Conservation (phyloP, 2,113 vertebrate species). For the Pao palembangensis region DNA sequence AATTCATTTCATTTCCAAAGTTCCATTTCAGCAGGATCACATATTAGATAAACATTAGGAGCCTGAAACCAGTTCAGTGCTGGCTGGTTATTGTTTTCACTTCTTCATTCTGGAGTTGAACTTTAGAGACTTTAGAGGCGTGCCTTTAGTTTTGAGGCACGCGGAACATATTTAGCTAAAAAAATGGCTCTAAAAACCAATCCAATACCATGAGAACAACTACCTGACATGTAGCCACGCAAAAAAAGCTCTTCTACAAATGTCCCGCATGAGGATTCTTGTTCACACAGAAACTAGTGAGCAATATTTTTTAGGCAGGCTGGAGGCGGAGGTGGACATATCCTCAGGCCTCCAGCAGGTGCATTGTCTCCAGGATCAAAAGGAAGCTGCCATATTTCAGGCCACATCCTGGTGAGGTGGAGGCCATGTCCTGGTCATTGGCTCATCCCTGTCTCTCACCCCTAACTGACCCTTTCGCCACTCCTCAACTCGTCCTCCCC, state of each 20-base stretch:
- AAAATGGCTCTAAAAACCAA: conserved; percentile 27
- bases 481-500: conserved; percentile 12
- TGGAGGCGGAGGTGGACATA: conserved; percentile 21
- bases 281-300: conserved; percentile 21
- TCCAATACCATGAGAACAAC: conserved; percentile 4
- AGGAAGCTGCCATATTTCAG: conserved; percentile 55
- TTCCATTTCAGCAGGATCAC: conserved; percentile 39
- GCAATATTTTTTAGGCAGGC: not conserved
- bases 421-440: conserved; percentile 43
- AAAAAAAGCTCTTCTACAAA: too few relatives aligned
- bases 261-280: not conserved
- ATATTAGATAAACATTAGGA: conserved; percentile 39
- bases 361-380: conserved; percentile 61
- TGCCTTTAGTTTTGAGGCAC: conserved; percentile 34
- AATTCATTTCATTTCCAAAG: conserved; percentile 40
- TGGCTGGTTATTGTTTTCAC: conserved; percentile 28
- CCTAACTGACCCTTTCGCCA: conserved; percentile 4
- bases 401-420: conserved; percentile 43
- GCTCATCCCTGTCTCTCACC: conserved; percentile 23
- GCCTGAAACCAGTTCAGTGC: conserved; percentile 17
- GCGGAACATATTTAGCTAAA: conserved; percentile 16
- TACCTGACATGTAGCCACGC: conserved; percentile 6
- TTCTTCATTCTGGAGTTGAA: conserved; percentile 38
- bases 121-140: conserved; percentile 4
- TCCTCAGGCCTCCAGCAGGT: conserved; percentile 55